These are phyloP conservation scores for roundworm (Caenorhabditis elegans) DNA, from an alignment of 1,140 invertebrate genomes.

Conservation along the genomic window WBcel235 BX284606.5:14702501-14703000, in stretches of 20 bases:
- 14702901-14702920: conserved; percentile 52
- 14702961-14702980: too few species aligned
- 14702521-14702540: too few species aligned
- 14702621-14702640: too few species aligned
- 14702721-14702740: conserved; percentile 53
- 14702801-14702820: conserved; percentile 57
- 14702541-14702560: too few species aligned
- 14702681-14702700: too few species aligned
- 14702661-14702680: too few species aligned
- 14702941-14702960: background rate
- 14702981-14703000: conserved; percentile 62
- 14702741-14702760: conserved; percentile 56
- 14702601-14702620: too few species aligned
- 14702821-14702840: conserved; percentile 59
- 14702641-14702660: too few species aligned
- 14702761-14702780: conserved; percentile 60
- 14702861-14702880: conserved; percentile 58
- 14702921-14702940: background rate
- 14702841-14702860: conserved; percentile 58
- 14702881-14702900: conserved; percentile 55
- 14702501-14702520: too few species aligned
- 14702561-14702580: too few species aligned
- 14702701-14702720: conserved; percentile 37
- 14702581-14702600: too few species aligned
- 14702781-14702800: conserved; percentile 55